phyloP scores from a whole-genome alignment of 1,140 invertebrate genomes.

The Formica exsecta region DNA sequence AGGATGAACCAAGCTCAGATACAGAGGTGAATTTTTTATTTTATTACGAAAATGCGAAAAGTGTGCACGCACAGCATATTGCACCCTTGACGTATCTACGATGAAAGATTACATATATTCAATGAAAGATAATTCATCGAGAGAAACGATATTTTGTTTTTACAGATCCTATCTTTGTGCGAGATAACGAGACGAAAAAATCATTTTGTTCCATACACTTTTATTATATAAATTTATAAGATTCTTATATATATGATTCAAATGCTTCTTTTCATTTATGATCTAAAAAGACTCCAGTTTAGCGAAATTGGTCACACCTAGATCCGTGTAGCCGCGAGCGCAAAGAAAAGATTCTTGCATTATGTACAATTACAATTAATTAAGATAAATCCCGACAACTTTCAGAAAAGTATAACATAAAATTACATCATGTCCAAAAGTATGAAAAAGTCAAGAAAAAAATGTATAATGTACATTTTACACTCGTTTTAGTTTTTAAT shows the following conservation, averaged over 20 bases:
- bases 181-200: slow-evolving; percentile 22
- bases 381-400: slow-evolving; percentile 31
- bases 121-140: slow-evolving; percentile 3
- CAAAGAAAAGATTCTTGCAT: slow-evolving; percentile 28
- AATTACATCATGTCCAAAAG: background rate
- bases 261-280: slow-evolving; percentile 20
- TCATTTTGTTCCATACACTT: slow-evolving; percentile 59
- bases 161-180: background rate
- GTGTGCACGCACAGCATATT: background rate
- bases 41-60: slow-evolving; percentile 42
- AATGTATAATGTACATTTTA: slow-evolving; percentile 21
- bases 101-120: slow-evolving; percentile 14
- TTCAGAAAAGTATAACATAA: background rate
- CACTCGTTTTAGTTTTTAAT: background rate
- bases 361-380: slow-evolving; percentile 16
- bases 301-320: slow-evolving; percentile 21
- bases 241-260: slow-evolving; percentile 59
- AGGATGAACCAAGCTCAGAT: slow-evolving; percentile 83
- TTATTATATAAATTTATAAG: slow-evolving; percentile 76
- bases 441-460: background rate
- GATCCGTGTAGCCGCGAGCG: background rate
- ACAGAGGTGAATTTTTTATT: slow-evolving; percentile 84
- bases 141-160: background rate
- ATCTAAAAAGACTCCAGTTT: slow-evolving; percentile 44
- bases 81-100: slow-evolving; percentile 22